Conservation (phyloP, 2,888 invertebrate species). For the Ophion costatus region DNA sequence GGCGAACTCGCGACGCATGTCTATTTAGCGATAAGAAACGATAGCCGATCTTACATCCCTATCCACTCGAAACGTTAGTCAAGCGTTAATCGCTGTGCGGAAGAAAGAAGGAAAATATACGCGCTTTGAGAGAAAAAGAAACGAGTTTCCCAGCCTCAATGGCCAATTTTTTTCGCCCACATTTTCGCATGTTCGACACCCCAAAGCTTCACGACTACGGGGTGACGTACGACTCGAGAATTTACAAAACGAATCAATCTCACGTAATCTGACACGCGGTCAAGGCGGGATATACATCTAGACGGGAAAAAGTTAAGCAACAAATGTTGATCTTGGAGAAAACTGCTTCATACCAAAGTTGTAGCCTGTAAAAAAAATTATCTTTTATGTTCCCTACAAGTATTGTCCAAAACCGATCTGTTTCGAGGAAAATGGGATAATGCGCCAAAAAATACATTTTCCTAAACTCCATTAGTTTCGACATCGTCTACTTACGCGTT, state of each 20-base stretch:
- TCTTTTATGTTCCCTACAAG: too few relatives aligned
- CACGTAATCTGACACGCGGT: neutral
- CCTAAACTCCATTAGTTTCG: too few relatives aligned
- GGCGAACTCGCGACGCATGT: slow-evolving; percentile 49
- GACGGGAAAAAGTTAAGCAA: too few relatives aligned
- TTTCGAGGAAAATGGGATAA: too few relatives aligned
- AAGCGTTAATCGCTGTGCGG: slow-evolving; percentile 46
- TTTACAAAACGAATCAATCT: neutral
- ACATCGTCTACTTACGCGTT: too few relatives aligned
- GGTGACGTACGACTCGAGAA: slow-evolving; percentile 2
- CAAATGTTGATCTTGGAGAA: too few relatives aligned
- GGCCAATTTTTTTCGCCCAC: slow-evolving; percentile 28
- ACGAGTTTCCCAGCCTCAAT: slow-evolving; percentile 36
- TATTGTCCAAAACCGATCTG: too few relatives aligned
- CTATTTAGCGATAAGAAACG: slow-evolving; percentile 58
- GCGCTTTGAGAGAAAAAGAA: slow-evolving; percentile 30
- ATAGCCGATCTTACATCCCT: slow-evolving; percentile 43
- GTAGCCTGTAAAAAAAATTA: too few relatives aligned
- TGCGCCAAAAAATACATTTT: too few relatives aligned
- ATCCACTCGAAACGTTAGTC: slow-evolving; percentile 39
- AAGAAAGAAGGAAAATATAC: slow-evolving; percentile 38
- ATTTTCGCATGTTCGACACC: slow-evolving; percentile 61
- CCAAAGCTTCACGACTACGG: slow-evolving; percentile 55
- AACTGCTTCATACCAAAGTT: too few relatives aligned
- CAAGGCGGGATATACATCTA: too few relatives aligned